These are phyloP conservation scores for Fratercula arctica DNA, from an alignment of 2,797 vertebrate genomes.

Conservation along the genomic window DNA sequence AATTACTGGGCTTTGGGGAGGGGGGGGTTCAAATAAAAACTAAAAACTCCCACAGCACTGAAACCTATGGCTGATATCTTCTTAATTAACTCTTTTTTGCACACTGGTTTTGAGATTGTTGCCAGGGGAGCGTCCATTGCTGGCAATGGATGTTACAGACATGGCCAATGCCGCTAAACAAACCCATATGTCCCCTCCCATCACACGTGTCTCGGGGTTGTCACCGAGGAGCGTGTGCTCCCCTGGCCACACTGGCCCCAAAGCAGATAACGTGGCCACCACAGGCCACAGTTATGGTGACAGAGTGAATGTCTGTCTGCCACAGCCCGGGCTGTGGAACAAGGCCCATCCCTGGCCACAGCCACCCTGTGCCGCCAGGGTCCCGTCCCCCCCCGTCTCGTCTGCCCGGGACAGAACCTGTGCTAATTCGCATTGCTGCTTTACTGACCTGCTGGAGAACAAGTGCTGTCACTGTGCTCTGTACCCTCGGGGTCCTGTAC, in stretches of 20 bases:
- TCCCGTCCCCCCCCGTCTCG: not conserved
- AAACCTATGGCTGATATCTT: not conserved
- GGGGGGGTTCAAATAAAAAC: not conserved
- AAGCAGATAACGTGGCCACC: not conserved
- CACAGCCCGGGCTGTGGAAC: not conserved
- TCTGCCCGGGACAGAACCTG: not conserved
- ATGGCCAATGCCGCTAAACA: not conserved
- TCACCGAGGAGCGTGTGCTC: rapidly evolving
- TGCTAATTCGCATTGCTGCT: not conserved
- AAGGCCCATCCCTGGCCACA: not conserved
- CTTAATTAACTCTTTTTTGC: not conserved
- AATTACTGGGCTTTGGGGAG: not conserved
- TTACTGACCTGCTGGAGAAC: conserved; percentile 1
- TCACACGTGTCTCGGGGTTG: not conserved
- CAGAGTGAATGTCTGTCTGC: conserved; percentile 29
- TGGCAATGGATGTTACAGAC: conserved; percentile 28
- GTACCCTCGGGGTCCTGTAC: not conserved
- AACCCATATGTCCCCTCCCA: not conserved
- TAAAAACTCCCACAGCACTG: not conserved
- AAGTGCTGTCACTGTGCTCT: conserved; percentile 22
- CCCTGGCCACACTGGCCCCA: not conserved
- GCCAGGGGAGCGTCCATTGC: conserved; percentile 36
- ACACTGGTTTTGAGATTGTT: not conserved
- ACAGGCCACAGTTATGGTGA: not conserved
- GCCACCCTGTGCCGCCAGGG: not conserved